A percentile compares a stretch with the other conserved stretches of the same genome.
phyloP scores from a whole-genome alignment of 64 coral and sea anemone species.

The Stichodactyla mertensii region DNA sequence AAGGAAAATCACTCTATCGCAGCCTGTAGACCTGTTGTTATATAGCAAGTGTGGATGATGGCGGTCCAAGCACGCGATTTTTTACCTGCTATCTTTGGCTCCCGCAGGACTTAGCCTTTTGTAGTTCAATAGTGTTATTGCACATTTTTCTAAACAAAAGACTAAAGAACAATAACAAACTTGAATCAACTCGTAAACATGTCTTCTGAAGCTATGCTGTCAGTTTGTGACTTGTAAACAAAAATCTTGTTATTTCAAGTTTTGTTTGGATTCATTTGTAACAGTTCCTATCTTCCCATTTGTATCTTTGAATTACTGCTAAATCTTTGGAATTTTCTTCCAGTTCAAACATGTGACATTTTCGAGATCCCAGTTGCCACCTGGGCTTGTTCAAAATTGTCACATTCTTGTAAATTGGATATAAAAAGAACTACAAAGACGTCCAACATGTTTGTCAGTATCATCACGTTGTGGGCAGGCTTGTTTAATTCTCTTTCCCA shows the following conservation, averaged over 20 bases:
- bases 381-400: too few species aligned
- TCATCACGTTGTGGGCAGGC: not conserved
- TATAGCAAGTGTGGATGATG: not conserved
- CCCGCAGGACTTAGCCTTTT: not conserved
- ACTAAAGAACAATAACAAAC: not conserved
- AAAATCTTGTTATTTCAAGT: not conserved
- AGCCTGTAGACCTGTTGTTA: not conserved
- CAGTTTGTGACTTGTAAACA: not conserved
- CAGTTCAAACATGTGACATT: too few species aligned
- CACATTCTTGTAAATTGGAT: too few species aligned
- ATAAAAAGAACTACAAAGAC: not conserved
- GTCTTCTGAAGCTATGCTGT: not conserved
- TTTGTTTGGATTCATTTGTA: not conserved
- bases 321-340: too few species aligned
- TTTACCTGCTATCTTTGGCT: not conserved
- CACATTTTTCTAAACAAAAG: not conserved
- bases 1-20: too few species aligned
- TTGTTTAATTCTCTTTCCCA: not conserved
- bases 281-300: not conserved
- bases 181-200: not conserved
- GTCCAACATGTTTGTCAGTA: not conserved
- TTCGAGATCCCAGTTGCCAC: too few species aligned
- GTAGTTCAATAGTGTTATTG: not conserved
- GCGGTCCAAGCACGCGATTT: not conserved
- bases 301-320: too few species aligned